Conservation (phyloP, 2,113 vertebrate species). For the Dolichotis patagonum region DNA sequence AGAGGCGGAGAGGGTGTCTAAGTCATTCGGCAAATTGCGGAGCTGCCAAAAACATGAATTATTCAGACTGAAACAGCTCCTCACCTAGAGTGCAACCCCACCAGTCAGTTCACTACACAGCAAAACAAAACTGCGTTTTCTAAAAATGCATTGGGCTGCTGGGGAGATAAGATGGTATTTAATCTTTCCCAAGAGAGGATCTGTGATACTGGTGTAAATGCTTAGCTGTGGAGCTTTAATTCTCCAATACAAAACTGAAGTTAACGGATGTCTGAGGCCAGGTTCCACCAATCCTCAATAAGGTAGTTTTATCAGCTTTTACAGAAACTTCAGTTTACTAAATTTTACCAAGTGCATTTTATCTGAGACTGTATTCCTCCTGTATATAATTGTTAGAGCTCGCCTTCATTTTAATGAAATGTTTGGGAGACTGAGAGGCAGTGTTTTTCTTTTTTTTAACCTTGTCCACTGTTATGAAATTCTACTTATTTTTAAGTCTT, state of each 20-base stretch:
- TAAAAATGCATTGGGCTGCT: neutral
- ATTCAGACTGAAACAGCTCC: neutral
- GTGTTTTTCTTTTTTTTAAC: neutral
- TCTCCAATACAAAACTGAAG: neutral
- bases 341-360: neutral
- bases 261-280: rapidly evolving
- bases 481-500: conserved; percentile 16
- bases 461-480: neutral
- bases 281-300: neutral
- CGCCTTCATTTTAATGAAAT: neutral
- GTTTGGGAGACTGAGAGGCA: neutral
- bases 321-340: neutral
- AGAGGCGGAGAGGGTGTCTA: neutral
- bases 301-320: neutral
- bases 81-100: neutral
- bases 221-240: neutral
- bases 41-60: neutral
- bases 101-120: neutral
- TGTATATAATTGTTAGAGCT: neutral
- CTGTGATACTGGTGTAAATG: neutral
- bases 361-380: neutral
- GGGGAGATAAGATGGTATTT: neutral
- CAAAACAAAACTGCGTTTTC: neutral
- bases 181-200: neutral
- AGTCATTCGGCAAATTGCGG: neutral